Conservation (phyloP, 2,888 invertebrate species). For the Ashinkailepas kermadecensis region DNA sequence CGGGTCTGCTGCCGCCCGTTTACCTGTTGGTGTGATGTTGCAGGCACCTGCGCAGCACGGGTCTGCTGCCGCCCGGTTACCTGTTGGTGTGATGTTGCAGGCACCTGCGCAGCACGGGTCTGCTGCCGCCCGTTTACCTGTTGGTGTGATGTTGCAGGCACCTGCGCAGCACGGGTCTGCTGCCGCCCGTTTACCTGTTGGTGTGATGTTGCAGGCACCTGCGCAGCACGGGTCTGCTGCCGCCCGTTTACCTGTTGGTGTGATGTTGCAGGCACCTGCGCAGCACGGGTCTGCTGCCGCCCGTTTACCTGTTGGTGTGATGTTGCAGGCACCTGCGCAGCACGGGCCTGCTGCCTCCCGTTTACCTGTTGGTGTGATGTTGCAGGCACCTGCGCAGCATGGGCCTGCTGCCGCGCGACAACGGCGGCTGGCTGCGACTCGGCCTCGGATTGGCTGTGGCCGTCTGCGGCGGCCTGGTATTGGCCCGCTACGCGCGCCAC, state of each 20-base stretch:
- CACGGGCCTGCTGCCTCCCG: background rate
- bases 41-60: constrained; percentile 18
- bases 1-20: too few relatives aligned
- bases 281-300: background rate
- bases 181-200: too few relatives aligned
- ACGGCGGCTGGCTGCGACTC: constrained; percentile 11
- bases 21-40: too few relatives aligned
- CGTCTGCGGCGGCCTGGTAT: constrained; percentile 9
- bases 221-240: background rate
- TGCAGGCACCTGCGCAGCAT: too few relatives aligned
- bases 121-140: too few relatives aligned
- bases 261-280: too few relatives aligned
- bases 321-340: background rate
- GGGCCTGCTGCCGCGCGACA: background rate
- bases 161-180: background rate
- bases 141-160: background rate
- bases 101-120: too few relatives aligned
- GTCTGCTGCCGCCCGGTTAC: too few relatives aligned
- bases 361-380: too few relatives aligned
- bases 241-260: background rate
- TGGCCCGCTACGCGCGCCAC: constrained; percentile 21
- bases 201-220: too few relatives aligned
- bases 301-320: too few relatives aligned
- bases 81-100: too few relatives aligned
- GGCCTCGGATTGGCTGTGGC: constrained; percentile 18